Evolutionary conservation across 2,888 invertebrate genomes (phyloP).

Genomic region (Pardosa pseudoannulata): DNA sequence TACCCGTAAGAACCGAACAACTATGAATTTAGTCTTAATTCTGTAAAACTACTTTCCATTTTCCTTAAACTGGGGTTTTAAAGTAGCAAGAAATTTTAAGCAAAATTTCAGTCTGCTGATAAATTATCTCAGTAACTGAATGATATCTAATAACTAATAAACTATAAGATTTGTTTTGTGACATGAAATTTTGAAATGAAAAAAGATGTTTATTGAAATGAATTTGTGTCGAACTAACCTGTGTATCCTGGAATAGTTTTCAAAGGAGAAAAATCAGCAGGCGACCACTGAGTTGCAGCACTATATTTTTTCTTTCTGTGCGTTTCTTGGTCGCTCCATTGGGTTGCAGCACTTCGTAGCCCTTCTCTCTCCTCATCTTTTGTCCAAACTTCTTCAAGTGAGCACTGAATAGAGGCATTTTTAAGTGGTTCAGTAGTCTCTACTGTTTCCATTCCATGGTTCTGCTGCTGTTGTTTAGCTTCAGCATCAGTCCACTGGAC

Average conservation of each 20-base stretch:
- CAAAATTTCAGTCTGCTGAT: too few relatives aligned
- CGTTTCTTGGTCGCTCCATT: conserved; percentile 67
- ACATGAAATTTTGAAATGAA: too few relatives aligned
- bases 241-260: conserved; percentile 67
- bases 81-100: too few relatives aligned
- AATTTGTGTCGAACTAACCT: too few relatives aligned
- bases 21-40: too few relatives aligned
- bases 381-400: conserved; percentile 39
- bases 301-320: conserved; percentile 49
- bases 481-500: conserved; percentile 62
- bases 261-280: conserved; percentile 61
- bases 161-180: too few relatives aligned
- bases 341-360: conserved; percentile 70
- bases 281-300: conserved; percentile 70
- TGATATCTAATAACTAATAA: too few relatives aligned
- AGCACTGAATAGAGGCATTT: conserved; percentile 50
- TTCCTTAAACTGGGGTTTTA: too few relatives aligned
- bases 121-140: too few relatives aligned
- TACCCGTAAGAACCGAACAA: too few relatives aligned
- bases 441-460: conserved; percentile 40
- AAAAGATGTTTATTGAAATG: too few relatives aligned
- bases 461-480: conserved; percentile 5
- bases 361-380: conserved; percentile 59
- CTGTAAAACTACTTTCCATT: too few relatives aligned
- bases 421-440: not conserved